Conservation (phyloP, 1,140 invertebrate genomes). For the Trialeurodes vaporariorum region DNA sequence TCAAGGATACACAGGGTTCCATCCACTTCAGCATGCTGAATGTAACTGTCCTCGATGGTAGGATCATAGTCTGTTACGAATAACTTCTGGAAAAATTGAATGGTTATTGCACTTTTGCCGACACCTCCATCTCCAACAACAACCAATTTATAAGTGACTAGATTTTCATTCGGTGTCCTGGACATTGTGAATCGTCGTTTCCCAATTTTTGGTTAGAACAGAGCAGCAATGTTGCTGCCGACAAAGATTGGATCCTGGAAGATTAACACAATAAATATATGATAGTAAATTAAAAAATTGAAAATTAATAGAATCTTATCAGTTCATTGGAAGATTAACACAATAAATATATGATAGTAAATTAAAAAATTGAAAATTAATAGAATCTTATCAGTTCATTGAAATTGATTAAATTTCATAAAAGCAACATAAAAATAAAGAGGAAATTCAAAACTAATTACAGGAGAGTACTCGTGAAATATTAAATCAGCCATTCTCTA, state of each 20-base stretch:
- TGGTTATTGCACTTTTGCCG: slow-evolving; percentile 82
- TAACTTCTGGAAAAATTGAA: slow-evolving; percentile 77
- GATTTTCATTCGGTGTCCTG: slow-evolving; percentile 56
- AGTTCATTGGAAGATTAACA: too few species aligned
- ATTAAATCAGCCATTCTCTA: too few species aligned
- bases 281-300: not conserved
- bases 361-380: not conserved
- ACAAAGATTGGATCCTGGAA: too few species aligned
- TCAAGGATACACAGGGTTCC: slow-evolving; percentile 83
- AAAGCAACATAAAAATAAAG: too few species aligned
- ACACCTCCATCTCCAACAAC: slow-evolving; percentile 83
- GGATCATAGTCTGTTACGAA: slow-evolving; percentile 86
- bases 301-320: too few species aligned
- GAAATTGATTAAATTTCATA: too few species aligned
- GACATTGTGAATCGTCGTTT: slow-evolving; percentile 10
- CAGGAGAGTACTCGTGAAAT: too few species aligned
- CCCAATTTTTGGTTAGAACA: not conserved
- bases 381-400: too few species aligned
- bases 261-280: not conserved
- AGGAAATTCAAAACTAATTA: too few species aligned
- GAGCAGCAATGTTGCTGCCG: not conserved
- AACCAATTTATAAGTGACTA: slow-evolving; percentile 68
- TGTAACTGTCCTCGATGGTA: slow-evolving; percentile 82
- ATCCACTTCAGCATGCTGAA: slow-evolving; percentile 85
- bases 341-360: not conserved